Evolutionary conservation across 2,888 invertebrate species (phyloP), one percentile per base, ranked within the genome.

Genomic region (Agrotis puta): DNA sequence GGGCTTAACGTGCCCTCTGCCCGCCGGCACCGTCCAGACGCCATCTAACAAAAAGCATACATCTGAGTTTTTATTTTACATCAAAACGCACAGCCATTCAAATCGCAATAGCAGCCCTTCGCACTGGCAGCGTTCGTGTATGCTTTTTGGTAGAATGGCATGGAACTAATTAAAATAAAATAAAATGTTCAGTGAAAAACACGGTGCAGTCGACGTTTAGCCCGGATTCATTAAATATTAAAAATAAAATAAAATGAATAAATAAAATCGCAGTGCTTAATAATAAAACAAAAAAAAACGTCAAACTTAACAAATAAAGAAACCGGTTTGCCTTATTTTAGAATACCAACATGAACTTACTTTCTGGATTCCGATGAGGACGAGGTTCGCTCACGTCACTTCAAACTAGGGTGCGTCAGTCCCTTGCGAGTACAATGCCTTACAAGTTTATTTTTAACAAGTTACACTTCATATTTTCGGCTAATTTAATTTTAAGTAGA

Each of bases 31-130:
- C 73, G 27, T 63, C 71, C 85, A 86, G 78, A 80, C 91, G 86
- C 88, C 91, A 93, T 92, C 93, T 93, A 94, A 88, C 93, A 93
- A 92, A 92, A 93, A 92, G 92, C 93, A 92, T 92, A 92, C 92
- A 90, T 86, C 88, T 89, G 85, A 89, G 81, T 90, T 85, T 88
- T 87, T 81, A 88, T 87, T 88, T 88, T 63, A 88, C 84, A 87
- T 81, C 78, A 88, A 85, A 89, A 92, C 91, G 94, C 93, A 90
- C 86, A 93, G 93, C 93, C 83, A 91, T 91, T 91, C 85, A 93
- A 86, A 89, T 95, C 94, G 94, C 94, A 92, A 79, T 82, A 85
- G 93, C 92, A 92, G 85, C 81, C 67, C 84, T 89, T 93, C 93
- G 94, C 94, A 88, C 69, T 76, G 90, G 85, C 78, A 88, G 84